Percentiles rank a stretch among this genome's conserved stretches.
phyloP scores from a whole-genome alignment of 2,797 vertebrate species.

The Sylvia borin region DNA sequence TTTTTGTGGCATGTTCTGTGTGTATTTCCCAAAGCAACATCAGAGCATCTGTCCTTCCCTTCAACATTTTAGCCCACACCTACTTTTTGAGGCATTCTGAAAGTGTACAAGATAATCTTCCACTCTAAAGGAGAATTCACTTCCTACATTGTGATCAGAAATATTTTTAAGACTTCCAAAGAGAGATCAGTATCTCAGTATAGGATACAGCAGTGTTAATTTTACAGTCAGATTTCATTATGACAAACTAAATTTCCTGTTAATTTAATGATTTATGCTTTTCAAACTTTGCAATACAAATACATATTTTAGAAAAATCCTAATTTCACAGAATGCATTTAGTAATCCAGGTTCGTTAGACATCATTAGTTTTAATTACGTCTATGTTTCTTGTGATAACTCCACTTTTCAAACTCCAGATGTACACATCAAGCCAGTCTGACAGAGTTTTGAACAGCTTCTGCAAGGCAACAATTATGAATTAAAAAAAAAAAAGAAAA shows the following conservation, averaged over 20 bases:
- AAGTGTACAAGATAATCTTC: neutral
- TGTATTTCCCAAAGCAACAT: neutral
- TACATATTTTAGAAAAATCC: neutral
- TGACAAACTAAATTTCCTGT: neutral
- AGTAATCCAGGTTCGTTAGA: neutral
- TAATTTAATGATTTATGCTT: neutral
- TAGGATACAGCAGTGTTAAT: neutral
- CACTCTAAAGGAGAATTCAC: neutral
- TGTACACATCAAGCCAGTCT: neutral
- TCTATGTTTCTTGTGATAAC: neutral
- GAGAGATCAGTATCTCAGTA: neutral
- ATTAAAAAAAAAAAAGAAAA: accelerated
- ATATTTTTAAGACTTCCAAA: neutral
- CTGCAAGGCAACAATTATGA: neutral
- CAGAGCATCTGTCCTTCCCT: neutral
- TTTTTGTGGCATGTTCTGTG: neutral
- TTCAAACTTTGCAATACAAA: neutral
- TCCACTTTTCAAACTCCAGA: neutral
- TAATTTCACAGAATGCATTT: neutral
- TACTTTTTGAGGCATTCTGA: neutral
- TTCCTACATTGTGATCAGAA: neutral
- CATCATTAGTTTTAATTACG: neutral
- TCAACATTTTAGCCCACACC: neutral
- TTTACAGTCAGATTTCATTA: neutral
- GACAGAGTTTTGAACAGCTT: neutral